Evolutionary conservation across 2,113 vertebrate genomes (phyloP).

Genomic region (Notarius quadriscutis): DNA sequence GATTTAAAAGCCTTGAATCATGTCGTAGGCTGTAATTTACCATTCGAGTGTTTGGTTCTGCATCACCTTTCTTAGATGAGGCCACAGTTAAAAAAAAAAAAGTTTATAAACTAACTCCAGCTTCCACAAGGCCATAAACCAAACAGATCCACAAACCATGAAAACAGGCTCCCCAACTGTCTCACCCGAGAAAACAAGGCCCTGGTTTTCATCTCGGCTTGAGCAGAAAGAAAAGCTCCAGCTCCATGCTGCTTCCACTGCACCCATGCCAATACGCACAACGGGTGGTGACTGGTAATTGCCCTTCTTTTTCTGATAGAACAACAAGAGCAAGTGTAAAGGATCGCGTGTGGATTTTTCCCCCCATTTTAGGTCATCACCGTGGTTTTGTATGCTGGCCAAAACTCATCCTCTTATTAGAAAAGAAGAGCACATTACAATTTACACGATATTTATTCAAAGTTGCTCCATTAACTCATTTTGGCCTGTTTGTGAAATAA

Average conservation of each 20-base stretch:
- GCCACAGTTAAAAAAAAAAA: neutral
- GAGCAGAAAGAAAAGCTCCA: neutral
- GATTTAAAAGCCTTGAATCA: neutral
- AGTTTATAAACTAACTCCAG: neutral
- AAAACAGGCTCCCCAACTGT: neutral
- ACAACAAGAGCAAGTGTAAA: neutral
- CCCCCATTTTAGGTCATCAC: neutral
- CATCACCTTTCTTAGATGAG: neutral
- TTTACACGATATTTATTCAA: neutral
- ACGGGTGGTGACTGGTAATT: neutral
- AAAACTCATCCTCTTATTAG: neutral
- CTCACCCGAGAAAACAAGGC: neutral
- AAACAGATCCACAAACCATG: neutral
- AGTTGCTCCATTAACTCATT: neutral
- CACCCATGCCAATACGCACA: constrained; percentile 28
- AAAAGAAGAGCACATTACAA: neutral
- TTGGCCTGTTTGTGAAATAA: neutral
- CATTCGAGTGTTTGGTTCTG: neutral
- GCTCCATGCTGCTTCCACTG: neutral
- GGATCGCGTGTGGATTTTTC: neutral
- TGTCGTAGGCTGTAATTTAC: neutral
- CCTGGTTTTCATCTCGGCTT: neutral
- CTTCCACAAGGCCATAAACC: neutral
- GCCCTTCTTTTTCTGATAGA: neutral
- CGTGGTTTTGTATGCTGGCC: neutral